Conservation (phyloP, 1,140 invertebrate species). For the Vanessa atalanta region DNA sequence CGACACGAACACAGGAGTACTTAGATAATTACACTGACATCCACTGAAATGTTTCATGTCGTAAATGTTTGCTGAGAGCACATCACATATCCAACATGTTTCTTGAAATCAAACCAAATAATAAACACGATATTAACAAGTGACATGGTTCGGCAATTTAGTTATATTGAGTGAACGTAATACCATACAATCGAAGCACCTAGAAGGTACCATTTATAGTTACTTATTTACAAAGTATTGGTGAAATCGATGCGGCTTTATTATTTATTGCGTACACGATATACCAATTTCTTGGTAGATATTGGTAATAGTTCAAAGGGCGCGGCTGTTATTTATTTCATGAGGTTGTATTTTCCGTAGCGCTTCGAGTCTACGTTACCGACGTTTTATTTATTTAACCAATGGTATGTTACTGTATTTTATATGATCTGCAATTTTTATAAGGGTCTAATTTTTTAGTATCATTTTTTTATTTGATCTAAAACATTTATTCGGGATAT, state of each 20-base stretch:
- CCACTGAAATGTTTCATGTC: neutral
- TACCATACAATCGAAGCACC: constrained; percentile 32
- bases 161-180: constrained; percentile 34
- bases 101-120: constrained; percentile 28
- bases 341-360: constrained; percentile 39
- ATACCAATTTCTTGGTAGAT: constrained; percentile 53
- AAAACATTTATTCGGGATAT: too few relatives aligned
- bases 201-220: constrained; percentile 41
- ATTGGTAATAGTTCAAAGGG: constrained; percentile 51
- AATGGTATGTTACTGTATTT: constrained; percentile 27
- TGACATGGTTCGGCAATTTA: constrained; percentile 40
- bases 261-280: constrained; percentile 53
- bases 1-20: neutral
- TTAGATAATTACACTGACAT: constrained; percentile 14
- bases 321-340: constrained; percentile 49
- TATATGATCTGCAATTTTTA: neutral
- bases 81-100: constrained; percentile 2
- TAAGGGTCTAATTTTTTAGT: neutral
- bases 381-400: constrained; percentile 38
- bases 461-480: too few relatives aligned
- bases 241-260: constrained; percentile 50
- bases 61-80: constrained; percentile 17
- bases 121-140: constrained; percentile 39
- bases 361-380: constrained; percentile 29
- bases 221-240: constrained; percentile 49